A percentile compares a stretch with the other conserved stretches of the same genome.
phyloP scores from a whole-genome alignment of 2,888 invertebrate species.

The Stratiomys singularior region DNA sequence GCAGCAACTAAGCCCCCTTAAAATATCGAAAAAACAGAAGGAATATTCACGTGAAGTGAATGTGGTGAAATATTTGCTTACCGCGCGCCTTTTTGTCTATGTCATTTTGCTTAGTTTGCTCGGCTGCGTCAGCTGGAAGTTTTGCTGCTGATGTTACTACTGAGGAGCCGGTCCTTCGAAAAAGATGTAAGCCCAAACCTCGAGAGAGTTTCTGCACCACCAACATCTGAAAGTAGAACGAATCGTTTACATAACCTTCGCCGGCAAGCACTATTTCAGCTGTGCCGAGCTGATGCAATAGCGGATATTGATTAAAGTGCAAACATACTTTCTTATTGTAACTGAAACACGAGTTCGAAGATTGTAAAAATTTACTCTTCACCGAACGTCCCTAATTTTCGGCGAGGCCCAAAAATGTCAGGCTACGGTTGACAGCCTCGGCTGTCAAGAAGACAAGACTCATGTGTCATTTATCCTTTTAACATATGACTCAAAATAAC shows the following conservation, averaged over 20 bases:
- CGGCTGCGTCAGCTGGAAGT: conserved; percentile 16
- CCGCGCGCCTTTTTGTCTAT: conserved; percentile 56
- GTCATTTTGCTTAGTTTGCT: conserved; percentile 45
- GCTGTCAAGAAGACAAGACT: conserved; percentile 36
- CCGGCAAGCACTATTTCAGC: background rate
- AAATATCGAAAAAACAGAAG: conserved; percentile 43
- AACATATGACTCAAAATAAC: too few species aligned
- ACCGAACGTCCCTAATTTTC: conserved; percentile 10
- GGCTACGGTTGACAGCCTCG: conserved; percentile 13
- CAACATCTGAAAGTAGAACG: conserved; percentile 58
- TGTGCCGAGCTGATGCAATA: background rate
- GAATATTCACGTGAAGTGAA: background rate
- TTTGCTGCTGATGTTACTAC: conserved; percentile 47
- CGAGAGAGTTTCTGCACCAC: conserved; percentile 60
- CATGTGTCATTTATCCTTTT: too few species aligned
- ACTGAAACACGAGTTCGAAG: background rate
- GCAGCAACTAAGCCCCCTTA: conserved; percentile 71
- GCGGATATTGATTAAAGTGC: background rate
- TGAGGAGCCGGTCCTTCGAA: conserved; percentile 53
- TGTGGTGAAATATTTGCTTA: conserved; percentile 32
- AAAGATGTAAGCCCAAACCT: conserved; percentile 56
- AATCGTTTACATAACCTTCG: conserved; percentile 50
- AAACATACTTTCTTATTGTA: background rate
- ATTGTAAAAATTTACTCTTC: background rate
- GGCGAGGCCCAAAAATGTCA: conserved; percentile 32